Evolutionary conservation across 2,113 vertebrate species (phyloP).

Genomic region (Hydropotes inermis): DNA sequence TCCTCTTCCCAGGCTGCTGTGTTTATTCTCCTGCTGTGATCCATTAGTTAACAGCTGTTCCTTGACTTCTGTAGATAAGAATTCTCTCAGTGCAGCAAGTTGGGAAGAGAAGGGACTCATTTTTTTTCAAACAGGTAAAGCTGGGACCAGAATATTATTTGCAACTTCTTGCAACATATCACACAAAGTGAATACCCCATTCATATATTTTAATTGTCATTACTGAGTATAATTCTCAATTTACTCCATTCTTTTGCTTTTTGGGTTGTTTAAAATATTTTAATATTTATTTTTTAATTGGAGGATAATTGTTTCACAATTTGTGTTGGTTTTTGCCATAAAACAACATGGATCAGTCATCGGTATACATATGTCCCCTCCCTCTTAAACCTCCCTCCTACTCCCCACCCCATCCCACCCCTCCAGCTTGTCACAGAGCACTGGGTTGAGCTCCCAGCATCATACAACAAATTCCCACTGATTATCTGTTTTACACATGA

Average conservation of each 20-base stretch:
- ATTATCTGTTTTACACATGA: neutral
- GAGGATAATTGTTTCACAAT: neutral
- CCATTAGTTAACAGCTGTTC: constrained; percentile 50
- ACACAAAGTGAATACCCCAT: neutral
- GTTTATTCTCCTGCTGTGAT: constrained; percentile 58
- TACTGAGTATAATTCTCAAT: constrained; percentile 7
- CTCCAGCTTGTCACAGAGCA: neutral
- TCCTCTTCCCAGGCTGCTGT: constrained; percentile 36
- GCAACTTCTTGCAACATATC: neutral
- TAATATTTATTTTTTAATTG: neutral
- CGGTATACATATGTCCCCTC: neutral
- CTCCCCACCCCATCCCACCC: neutral
- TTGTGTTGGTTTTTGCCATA: neutral
- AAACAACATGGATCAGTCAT: neutral
- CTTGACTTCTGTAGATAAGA: constrained; percentile 56
- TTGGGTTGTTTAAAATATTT: neutral
- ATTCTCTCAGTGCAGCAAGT: neutral
- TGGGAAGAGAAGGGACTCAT: neutral
- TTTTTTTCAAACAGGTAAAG: neutral
- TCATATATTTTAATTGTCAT: constrained; percentile 9
- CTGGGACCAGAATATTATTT: neutral
- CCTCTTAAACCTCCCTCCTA: neutral
- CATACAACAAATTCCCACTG: neutral
- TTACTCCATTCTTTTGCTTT: neutral
- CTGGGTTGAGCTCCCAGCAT: neutral